Percentiles rank a stretch among this genome's conserved stretches.
Conservation (phyloP, 2,113 vertebrate genomes). For the Microcebus murinus region DNA sequence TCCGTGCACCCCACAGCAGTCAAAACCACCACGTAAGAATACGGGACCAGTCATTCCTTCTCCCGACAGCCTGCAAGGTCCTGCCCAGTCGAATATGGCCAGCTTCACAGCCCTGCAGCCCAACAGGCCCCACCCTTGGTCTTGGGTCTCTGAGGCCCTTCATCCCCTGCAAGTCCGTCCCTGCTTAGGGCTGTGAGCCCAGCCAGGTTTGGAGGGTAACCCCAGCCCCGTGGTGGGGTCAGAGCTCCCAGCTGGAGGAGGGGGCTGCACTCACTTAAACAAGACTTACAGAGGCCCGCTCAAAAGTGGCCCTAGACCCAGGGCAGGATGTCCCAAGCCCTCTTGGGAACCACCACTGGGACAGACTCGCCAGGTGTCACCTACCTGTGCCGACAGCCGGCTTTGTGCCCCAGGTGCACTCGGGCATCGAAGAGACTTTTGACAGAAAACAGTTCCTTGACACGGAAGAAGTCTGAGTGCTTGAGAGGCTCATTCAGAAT, state of each 20-base stretch:
- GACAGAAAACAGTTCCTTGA: slow-evolving; percentile 93
- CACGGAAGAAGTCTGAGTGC: slow-evolving; percentile 92
- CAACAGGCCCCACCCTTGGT: not conserved
- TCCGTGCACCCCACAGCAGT: rapidly evolving
- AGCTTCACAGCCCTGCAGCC: not conserved
- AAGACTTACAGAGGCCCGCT: rapidly evolving
- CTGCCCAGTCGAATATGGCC: rapidly evolving
- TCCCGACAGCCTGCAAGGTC: rapidly evolving
- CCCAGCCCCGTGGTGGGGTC: rapidly evolving
- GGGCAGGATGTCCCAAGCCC: not conserved
- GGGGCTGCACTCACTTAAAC: rapidly evolving
- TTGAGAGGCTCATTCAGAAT: slow-evolving; percentile 86
- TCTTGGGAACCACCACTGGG: not conserved
- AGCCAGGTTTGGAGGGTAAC: rapidly evolving
- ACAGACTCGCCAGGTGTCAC: not conserved
- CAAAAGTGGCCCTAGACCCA: not conserved
- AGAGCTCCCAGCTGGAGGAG: rapidly evolving
- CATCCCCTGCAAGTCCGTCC: too few relatives aligned
- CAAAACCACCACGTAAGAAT: not conserved
- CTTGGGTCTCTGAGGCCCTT: not conserved
- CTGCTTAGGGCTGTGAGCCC: not conserved
- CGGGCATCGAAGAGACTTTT: slow-evolving; percentile 93
- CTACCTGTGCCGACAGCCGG: slow-evolving; percentile 94
- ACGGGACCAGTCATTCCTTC: not conserved
- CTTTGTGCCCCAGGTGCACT: slow-evolving; percentile 97